Conservation (phyloP, 1,140 invertebrate species). For the Bombus difficillimus region DNA sequence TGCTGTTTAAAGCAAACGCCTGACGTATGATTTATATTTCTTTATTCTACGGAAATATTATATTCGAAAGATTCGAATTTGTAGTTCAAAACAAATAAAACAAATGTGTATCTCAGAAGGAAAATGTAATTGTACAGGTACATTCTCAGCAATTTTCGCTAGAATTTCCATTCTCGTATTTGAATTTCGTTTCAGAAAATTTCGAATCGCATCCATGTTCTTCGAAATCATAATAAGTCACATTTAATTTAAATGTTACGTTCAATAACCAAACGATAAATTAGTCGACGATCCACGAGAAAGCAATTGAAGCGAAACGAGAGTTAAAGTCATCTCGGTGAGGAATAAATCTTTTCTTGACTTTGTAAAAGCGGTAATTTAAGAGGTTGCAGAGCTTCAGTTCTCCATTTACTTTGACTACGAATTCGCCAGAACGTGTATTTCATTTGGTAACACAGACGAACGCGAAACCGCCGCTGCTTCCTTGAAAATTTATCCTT, state of each 20-base stretch:
- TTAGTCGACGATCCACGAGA: background rate
- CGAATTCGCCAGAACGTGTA: background rate
- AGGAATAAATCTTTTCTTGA: background rate
- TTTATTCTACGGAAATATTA: too few relatives aligned
- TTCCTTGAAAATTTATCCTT: slow-evolving; percentile 1
- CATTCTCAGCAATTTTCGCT: too few relatives aligned
- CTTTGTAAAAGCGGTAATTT: background rate
- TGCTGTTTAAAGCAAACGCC: too few relatives aligned
- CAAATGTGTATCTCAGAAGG: too few relatives aligned
- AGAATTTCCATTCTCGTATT: too few relatives aligned
- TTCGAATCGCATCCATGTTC: too few relatives aligned
- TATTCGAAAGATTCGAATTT: too few relatives aligned
- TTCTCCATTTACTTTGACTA: background rate
- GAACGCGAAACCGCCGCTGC: background rate
- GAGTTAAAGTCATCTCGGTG: background rate
- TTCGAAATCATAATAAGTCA: too few relatives aligned
- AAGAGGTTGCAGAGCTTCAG: background rate
- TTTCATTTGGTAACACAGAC: background rate
- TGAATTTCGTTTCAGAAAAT: too few relatives aligned
- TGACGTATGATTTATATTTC: too few relatives aligned
- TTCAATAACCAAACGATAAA: background rate
- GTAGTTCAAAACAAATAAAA: too few relatives aligned
- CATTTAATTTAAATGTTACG: background rate
- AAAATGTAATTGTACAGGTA: too few relatives aligned
- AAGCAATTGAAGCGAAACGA: background rate